These are phyloP conservation scores for Cyanoderma ruficeps DNA, from an alignment of 2,113 vertebrate genomes.

Conservation along the genomic window DNA sequence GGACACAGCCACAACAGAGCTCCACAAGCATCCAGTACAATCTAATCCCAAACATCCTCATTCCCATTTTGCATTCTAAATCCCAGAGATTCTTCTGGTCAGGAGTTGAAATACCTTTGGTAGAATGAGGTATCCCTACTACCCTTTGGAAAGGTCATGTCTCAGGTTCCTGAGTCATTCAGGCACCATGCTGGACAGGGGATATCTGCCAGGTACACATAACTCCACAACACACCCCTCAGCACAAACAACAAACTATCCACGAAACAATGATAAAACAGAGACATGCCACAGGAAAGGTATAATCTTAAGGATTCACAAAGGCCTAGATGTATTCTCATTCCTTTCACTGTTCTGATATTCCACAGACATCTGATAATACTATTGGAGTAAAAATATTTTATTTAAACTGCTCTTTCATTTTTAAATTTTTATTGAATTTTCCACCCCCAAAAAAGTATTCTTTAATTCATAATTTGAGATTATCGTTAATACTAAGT, in stretches of 20 bases:
- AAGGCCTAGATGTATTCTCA: not conserved
- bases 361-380: not conserved
- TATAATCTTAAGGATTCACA: not conserved
- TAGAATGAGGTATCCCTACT: not conserved
- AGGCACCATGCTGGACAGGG: not conserved
- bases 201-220: accelerated
- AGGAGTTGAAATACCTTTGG: not conserved
- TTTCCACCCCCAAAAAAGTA: not conserved
- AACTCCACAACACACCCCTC: not conserved
- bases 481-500: not conserved
- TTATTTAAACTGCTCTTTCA: not conserved
- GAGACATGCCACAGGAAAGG: not conserved
- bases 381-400: not conserved
- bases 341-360: not conserved
- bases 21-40: not conserved
- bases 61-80: not conserved
- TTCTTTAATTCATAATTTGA: not conserved
- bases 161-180: not conserved
- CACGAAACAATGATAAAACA: not conserved
- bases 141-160: not conserved
- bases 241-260: not conserved
- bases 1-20: not conserved
- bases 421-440: not conserved
- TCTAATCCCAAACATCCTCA: not conserved
- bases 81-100: not conserved